A percentile compares a stretch with the other conserved stretches of the same genome.
These are phyloP conservation scores for Phoenoteleia sp. DNA, from an alignment of 2,888 invertebrate species.

Conservation along the genomic window DNA sequence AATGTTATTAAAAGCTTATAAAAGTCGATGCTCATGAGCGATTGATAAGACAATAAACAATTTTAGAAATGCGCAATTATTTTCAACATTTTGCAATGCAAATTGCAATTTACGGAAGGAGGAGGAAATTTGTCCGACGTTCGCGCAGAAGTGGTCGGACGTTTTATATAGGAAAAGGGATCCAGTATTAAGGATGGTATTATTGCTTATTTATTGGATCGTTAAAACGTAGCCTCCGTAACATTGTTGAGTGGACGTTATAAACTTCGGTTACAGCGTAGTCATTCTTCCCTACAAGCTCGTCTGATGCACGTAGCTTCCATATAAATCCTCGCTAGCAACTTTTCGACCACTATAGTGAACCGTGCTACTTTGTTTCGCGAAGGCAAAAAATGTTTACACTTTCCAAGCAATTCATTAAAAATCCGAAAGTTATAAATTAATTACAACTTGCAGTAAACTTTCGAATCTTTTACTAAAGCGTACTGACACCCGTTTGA, in stretches of 20 bases:
- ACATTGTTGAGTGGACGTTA: constrained; percentile 76
- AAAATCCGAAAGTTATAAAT: too few relatives aligned
- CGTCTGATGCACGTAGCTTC: constrained; percentile 67
- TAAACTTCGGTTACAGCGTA: constrained; percentile 50
- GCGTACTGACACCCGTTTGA: too few relatives aligned
- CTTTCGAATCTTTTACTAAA: too few relatives aligned
- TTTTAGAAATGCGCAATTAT: constrained; percentile 47
- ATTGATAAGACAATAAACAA: constrained; percentile 39
- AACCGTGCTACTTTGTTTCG: background rate
- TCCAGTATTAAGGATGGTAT: constrained; percentile 75
- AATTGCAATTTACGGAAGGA: constrained; percentile 35
- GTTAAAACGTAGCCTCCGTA: constrained; percentile 82
- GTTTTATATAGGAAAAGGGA: background rate
- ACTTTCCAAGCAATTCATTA: too few relatives aligned
- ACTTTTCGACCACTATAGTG: constrained; percentile 22
- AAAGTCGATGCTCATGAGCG: constrained; percentile 38
- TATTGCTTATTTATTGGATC: constrained; percentile 85
- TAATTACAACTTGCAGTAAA: too few relatives aligned
- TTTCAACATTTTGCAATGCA: constrained; percentile 37
- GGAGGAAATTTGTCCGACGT: constrained; percentile 7
- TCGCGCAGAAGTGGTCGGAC: background rate
- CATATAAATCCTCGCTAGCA: constrained; percentile 17
- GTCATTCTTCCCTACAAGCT: constrained; percentile 45
- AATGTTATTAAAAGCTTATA: constrained; percentile 60
- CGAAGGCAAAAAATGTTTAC: background rate